Conservation (phyloP, 30 jellyfish, hydroid and myxozoan genomes). For the Chrysaora quinquecirrha region DNA sequence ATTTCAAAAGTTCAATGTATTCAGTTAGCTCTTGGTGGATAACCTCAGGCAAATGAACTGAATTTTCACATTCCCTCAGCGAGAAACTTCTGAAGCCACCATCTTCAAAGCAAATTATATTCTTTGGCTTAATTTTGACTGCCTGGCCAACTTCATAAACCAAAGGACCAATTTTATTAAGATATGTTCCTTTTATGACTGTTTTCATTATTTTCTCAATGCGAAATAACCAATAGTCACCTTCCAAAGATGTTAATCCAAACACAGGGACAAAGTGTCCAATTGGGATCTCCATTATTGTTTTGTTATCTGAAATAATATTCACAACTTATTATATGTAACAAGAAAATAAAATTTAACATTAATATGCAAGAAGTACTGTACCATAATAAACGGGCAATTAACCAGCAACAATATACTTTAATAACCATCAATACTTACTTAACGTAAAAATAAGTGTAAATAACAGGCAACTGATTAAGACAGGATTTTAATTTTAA, state of each 20-base stretch:
- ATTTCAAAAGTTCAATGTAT: neutral
- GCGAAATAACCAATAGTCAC: neutral
- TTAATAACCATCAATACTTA: neutral
- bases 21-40: constrained; percentile 1
- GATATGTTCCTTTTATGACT: neutral
- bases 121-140: neutral
- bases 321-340: neutral
- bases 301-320: neutral
- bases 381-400: neutral
- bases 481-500: neutral
- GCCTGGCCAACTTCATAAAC: constrained; percentile 1
- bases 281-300: neutral
- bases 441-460: neutral
- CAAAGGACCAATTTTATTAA: neutral
- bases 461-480: neutral
- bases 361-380: neutral
- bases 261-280: neutral
- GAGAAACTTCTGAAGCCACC: neutral
- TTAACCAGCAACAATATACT: neutral
- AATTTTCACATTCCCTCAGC: neutral
- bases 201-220: neutral
- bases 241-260: neutral
- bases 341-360: neutral
- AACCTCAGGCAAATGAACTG: neutral
- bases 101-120: neutral